These are phyloP conservation scores for Propithecus perrieri DNA, from an alignment of 2,797 vertebrate genomes.

Conservation along the genomic window DNA sequence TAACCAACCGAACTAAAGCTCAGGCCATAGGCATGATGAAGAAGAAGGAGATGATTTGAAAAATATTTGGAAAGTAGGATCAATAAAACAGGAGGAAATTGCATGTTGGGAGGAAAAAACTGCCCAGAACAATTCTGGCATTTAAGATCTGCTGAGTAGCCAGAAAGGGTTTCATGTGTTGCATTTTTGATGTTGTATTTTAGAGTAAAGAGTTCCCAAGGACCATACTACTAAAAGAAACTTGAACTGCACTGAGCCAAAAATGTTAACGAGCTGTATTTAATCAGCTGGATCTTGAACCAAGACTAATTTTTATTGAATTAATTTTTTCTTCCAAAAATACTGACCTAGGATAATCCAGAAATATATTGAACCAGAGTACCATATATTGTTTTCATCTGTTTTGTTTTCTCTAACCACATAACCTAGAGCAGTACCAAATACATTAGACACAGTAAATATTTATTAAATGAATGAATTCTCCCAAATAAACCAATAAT, in stretches of 20 bases:
- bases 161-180: background rate
- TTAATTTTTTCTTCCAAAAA: background rate
- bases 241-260: background rate
- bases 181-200: conserved; percentile 35
- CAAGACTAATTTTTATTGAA: conserved; percentile 57
- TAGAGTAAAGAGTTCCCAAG: background rate
- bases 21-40: background rate
- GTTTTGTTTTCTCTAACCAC: background rate
- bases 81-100: background rate
- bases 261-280: conserved; percentile 12
- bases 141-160: conserved; percentile 23
- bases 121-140: background rate
- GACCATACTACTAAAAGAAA: background rate
- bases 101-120: background rate
- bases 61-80: background rate
- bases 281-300: conserved; percentile 25
- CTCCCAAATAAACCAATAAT: background rate
- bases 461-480: conserved; percentile 24
- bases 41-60: background rate
- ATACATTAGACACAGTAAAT: background rate
- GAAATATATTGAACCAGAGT: conserved; percentile 9
- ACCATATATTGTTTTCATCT: conserved; percentile 39
- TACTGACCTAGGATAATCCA: conserved; percentile 8
- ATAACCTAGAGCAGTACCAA: background rate
- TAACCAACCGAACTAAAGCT: background rate